Percentiles rank a stretch among this genome's conserved stretches.
These are phyloP conservation scores for Autographa pulchrina DNA, from an alignment of 2,888 invertebrate genomes.

Conservation along the genomic window DNA sequence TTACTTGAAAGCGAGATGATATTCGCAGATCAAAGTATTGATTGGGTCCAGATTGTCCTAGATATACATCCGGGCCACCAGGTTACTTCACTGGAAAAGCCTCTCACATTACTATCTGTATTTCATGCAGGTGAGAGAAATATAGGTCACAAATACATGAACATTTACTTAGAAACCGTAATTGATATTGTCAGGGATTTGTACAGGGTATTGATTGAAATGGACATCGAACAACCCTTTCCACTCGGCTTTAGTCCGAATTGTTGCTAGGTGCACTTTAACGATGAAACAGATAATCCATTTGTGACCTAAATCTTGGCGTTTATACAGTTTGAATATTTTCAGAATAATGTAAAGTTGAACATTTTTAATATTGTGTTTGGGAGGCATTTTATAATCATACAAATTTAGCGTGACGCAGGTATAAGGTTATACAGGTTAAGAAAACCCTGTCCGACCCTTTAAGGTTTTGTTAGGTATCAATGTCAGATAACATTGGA, in stretches of 20 bases:
- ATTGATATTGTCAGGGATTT: not conserved
- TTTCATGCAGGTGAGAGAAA: conserved; percentile 10
- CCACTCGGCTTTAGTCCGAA: not conserved
- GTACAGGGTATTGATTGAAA: conserved; percentile 24
- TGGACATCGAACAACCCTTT: not conserved
- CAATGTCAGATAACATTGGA: too few species aligned
- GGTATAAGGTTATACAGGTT: too few species aligned
- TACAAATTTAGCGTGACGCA: too few species aligned
- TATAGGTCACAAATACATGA: conserved; percentile 19
- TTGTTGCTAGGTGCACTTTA: not conserved
- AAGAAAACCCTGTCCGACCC: too few species aligned
- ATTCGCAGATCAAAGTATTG: conserved; percentile 6
- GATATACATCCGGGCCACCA: not conserved
- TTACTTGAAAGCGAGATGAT: too few species aligned
- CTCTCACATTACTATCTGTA: not conserved
- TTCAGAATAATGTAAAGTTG: too few species aligned
- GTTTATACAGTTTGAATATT: too few species aligned
- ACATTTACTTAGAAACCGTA: not conserved
- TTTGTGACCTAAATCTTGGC: not conserved
- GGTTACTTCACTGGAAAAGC: conserved; percentile 30
- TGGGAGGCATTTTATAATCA: too few species aligned
- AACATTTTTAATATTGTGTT: too few species aligned
- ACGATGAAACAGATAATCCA: not conserved
- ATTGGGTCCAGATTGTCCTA: not conserved
- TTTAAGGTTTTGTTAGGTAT: too few species aligned